Base-by-base conservation (phyloP, 1,140 invertebrate genomes). In the Periplaneta americana region DNA sequence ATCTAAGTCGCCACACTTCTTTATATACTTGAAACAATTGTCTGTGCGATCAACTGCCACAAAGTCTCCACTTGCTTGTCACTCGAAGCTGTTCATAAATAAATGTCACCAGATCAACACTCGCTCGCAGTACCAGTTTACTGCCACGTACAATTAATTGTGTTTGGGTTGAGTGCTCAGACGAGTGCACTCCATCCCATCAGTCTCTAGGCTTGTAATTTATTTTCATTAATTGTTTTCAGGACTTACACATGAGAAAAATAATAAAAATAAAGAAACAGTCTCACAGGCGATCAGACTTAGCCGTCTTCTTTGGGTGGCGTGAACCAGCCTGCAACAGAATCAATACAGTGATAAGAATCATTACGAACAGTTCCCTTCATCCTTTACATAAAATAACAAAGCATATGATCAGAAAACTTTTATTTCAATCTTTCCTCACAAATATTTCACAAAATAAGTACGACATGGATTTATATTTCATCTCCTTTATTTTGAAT, bases 261-360 rank as follows among this genome's bases (percentile, higher is more conserved):
- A 66, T 66, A 66, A 66, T n/a, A 80, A 32, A 74, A 80, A 80
- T 33, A 34, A n/a, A 34, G 75, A 39, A 34, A 33, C 28, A 66
- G 74, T 66, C 28, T 74, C 28, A 35, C 32, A 57, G 36, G 22
- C 32, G 83, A 74, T 81, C 81, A 84, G 85, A 84, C 89, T 94
- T 96, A 96, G 90, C 95, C 95, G 88, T 96, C 95, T 90, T 96
- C 95, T 87, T 96, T 96, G 15, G 95, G 95, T 33, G 95, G 95
- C 84, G 95, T 96, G 86, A 95, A 96, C 95, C 95, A 96, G 84
- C 95, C 95, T 96, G 85, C 10, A 88, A 91, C 78, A 86, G 88
- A 85, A 83, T n/a, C n/a, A n/a, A n/a, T n/a, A n/a, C n/a, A n/a
- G n/a, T n/a, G n/a, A n/a, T n/a, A n/a, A n/a, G n/a, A n/a, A n/a